Evolutionary conservation across 2,797 vertebrate genomes (phyloP).

Genomic region (Protonibea diacanthus): DNA sequence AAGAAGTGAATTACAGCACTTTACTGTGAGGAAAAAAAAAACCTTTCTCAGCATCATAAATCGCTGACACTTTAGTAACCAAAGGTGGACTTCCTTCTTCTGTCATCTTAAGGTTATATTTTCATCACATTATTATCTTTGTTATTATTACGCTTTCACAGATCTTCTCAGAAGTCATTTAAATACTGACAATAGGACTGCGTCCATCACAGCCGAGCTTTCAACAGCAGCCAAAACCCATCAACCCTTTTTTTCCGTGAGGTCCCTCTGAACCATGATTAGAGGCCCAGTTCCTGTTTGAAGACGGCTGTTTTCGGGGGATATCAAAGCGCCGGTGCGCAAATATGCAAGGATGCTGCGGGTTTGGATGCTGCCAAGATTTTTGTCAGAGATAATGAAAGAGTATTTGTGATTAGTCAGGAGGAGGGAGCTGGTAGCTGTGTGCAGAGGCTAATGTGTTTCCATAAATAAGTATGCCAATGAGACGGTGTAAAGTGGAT

Average conservation of each 20-base stretch:
- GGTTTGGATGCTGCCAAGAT: slow-evolving; percentile 50
- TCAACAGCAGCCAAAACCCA: slow-evolving; percentile 50
- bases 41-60: neutral
- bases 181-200: slow-evolving; percentile 47
- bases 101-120: slow-evolving; percentile 34
- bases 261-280: slow-evolving; percentile 55
- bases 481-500: slow-evolving; percentile 74
- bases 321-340: slow-evolving; percentile 60
- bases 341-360: slow-evolving; percentile 51
- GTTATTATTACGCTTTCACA: slow-evolving; percentile 32
- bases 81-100: slow-evolving; percentile 22
- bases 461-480: slow-evolving; percentile 78
- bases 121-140: slow-evolving; percentile 33
- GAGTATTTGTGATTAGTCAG: slow-evolving; percentile 73
- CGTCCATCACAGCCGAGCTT: slow-evolving; percentile 50
- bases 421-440: slow-evolving; percentile 53
- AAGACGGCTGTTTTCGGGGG: slow-evolving; percentile 55
- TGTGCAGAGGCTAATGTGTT: slow-evolving; percentile 72
- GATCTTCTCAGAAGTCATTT: slow-evolving; percentile 53
- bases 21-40: neutral
- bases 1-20: slow-evolving; percentile 30
- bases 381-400: slow-evolving; percentile 70
- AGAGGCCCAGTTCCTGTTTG: slow-evolving; percentile 50
- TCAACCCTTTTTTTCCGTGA: slow-evolving; percentile 34
- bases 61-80: slow-evolving; percentile 4